Conservation (phyloP, 1,140 invertebrate genomes). For the Drosophila setifemur region DNA sequence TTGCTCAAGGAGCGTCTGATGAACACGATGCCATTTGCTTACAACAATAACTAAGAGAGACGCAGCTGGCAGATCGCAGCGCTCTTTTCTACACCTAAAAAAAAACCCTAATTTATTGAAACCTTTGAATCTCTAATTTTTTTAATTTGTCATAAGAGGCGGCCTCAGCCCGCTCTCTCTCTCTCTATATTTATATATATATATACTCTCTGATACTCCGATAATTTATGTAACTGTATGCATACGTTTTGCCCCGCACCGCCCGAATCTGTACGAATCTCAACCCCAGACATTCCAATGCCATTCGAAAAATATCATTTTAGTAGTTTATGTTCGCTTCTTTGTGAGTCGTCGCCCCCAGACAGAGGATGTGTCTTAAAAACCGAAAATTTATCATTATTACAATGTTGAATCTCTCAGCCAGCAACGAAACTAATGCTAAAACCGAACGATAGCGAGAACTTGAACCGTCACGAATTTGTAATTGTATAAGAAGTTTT, state of each 20-base stretch:
- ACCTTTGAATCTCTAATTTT: constrained; percentile 46
- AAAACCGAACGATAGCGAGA: constrained; percentile 14
- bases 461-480: constrained; percentile 71
- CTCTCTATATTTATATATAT: constrained; percentile 9
- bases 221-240: neutral
- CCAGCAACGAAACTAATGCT: neutral
- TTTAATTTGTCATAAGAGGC: constrained; percentile 23
- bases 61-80: neutral
- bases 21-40: constrained; percentile 81
- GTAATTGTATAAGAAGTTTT: constrained; percentile 55
- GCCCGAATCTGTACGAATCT: constrained; percentile 25
- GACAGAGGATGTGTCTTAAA: constrained; percentile 74
- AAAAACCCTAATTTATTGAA: constrained; percentile 28
- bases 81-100: neutral
- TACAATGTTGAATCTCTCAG: constrained; percentile 55
- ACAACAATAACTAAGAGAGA: constrained; percentile 69
- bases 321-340: constrained; percentile 44
- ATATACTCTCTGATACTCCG: constrained; percentile 2
- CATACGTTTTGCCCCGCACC: too few species aligned
- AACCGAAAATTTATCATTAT: constrained; percentile 34
- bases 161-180: neutral
- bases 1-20: constrained; percentile 80
- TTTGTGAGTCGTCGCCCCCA: constrained; percentile 32
- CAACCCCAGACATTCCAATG: constrained; percentile 70
- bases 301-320: constrained; percentile 43